Percentiles rank a stretch among this genome's conserved stretches.
Evolutionary conservation across 2,113 vertebrate species (phyloP).

Genomic region (Nycticebus coucang): DNA sequence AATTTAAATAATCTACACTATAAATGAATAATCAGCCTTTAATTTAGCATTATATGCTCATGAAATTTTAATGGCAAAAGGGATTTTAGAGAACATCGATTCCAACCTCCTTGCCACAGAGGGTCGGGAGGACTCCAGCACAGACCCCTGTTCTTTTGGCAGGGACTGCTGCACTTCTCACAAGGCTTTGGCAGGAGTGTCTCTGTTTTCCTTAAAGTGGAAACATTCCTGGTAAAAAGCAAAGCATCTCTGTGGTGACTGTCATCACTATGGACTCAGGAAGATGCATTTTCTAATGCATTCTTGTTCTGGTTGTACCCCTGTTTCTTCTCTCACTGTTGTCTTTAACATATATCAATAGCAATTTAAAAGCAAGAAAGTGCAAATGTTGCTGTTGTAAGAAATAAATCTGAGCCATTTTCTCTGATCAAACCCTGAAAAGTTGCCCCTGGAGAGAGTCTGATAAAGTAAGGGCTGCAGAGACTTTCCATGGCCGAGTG

Average conservation of each 20-base stretch:
- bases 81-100: neutral
- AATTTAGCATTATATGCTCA: neutral
- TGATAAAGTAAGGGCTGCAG: constrained; percentile 26
- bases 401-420: constrained; percentile 60
- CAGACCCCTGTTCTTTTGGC: neutral
- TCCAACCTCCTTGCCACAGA: neutral
- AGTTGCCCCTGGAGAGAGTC: constrained; percentile 31
- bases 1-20: neutral
- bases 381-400: constrained; percentile 18
- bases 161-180: neutral
- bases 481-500: neutral
- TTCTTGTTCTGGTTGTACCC: neutral
- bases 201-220: constrained; percentile 19
- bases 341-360: constrained; percentile 51
- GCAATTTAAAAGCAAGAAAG: constrained; percentile 53
- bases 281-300: neutral
- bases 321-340: neutral
- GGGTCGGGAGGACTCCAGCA: neutral
- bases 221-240: constrained; percentile 5
- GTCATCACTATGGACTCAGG: neutral
- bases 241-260: neutral
- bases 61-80: neutral
- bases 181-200: neutral
- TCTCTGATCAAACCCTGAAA: constrained; percentile 54
- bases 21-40: neutral